phyloP scores from a whole-genome alignment of 2,797 vertebrate species.

The Cynopterus sphinx region DNA sequence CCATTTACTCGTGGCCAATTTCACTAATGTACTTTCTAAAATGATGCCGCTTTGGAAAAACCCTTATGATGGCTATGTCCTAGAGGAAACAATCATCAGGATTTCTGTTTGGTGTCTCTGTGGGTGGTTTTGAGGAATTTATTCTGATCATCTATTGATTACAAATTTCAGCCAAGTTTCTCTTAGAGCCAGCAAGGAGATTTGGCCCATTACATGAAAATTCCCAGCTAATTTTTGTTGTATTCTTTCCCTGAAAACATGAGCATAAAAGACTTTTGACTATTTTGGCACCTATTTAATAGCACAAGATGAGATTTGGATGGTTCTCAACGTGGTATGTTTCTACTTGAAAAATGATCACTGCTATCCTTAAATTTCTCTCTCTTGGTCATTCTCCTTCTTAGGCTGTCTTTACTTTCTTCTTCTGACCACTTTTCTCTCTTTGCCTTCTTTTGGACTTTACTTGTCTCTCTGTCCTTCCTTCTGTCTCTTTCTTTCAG shows the following conservation, averaged over 20 bases:
- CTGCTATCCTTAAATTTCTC: neutral
- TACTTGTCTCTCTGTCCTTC: neutral
- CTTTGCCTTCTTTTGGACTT: neutral
- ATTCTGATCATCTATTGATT: neutral
- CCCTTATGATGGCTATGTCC: neutral
- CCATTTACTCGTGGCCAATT: conserved; percentile 42
- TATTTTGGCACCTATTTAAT: neutral
- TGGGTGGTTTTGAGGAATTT: neutral
- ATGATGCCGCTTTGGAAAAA: neutral
- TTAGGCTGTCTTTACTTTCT: neutral
- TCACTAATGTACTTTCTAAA: neutral
- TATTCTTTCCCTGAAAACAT: neutral
- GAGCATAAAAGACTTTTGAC: neutral
- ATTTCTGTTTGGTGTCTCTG: neutral
- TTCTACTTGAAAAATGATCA: neutral
- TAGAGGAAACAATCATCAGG: neutral
- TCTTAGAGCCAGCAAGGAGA: neutral
- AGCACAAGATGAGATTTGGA: neutral
- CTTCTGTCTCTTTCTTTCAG: neutral
- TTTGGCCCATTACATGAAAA: neutral
- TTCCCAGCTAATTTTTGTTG: neutral
- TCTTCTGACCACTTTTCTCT: neutral
- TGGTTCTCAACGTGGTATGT: neutral
- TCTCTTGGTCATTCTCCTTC: neutral
- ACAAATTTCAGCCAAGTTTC: neutral